These are phyloP conservation scores for Phytoseiulus persimilis DNA, from an alignment of 2,888 invertebrate genomes.

Conservation along the genomic window DNA sequence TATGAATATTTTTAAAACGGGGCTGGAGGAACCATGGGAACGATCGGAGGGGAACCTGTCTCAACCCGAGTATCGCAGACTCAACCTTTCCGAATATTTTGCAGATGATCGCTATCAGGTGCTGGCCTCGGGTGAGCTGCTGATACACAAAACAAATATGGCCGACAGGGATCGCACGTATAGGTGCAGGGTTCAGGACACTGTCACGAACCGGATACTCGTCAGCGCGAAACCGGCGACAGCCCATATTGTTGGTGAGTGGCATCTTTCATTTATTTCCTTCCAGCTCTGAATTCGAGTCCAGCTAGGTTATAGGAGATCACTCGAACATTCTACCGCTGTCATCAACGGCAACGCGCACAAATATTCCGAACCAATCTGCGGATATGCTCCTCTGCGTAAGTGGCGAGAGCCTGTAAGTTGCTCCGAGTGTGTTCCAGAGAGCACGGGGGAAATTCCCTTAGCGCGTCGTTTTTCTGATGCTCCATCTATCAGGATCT, in stretches of 20 bases:
- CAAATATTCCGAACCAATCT: background rate
- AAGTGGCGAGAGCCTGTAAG: too few species aligned
- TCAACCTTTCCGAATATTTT: background rate
- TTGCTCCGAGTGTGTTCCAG: background rate
- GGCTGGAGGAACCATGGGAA: too few species aligned
- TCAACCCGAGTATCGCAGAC: background rate
- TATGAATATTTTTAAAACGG: too few species aligned
- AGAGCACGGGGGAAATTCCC: background rate
- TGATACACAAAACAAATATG: constrained; percentile 30
- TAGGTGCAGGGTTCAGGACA: constrained; percentile 24
- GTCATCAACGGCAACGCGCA: too few species aligned
- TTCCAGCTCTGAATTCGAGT: too few species aligned
- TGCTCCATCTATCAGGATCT: background rate
- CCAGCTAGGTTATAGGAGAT: too few species aligned
- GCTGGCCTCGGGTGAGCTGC: constrained; percentile 25
- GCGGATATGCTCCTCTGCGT: background rate
- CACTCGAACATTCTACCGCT: too few species aligned
- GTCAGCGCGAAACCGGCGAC: constrained; percentile 31
- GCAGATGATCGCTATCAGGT: constrained; percentile 33
- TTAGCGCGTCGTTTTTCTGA: background rate
- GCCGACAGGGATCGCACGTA: constrained; percentile 32
- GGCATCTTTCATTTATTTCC: too few species aligned
- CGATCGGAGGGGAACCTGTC: too few species aligned
- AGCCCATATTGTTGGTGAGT: constrained; percentile 30
- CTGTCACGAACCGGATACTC: constrained; percentile 15